Evolutionary conservation across 2,888 invertebrate species (phyloP).

Genomic region (Spodoptera littoralis): DNA sequence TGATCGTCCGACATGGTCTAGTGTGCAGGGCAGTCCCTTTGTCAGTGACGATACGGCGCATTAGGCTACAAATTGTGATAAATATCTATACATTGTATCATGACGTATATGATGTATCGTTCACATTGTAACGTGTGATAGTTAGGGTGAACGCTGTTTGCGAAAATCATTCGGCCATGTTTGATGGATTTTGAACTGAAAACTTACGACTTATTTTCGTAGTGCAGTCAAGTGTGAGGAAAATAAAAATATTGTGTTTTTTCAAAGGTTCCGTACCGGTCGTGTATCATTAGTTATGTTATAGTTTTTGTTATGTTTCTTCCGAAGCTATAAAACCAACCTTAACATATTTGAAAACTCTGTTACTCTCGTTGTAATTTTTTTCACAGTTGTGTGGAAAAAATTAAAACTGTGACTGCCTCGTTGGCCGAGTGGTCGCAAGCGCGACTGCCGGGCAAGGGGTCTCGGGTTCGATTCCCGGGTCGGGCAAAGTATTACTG

Average conservation of each 20-base stretch:
- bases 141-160: slow-evolving; percentile 54
- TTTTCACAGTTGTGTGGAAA: too few species aligned
- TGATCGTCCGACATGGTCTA: slow-evolving; percentile 61
- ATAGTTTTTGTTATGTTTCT: background rate
- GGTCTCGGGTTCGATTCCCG: too few species aligned
- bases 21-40: slow-evolving; percentile 66
- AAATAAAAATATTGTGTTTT: slow-evolving; percentile 25
- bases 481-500: too few species aligned
- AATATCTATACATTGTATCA: slow-evolving; percentile 63
- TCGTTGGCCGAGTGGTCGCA: too few species aligned
- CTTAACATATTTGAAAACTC: too few species aligned
- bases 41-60: slow-evolving; percentile 69
- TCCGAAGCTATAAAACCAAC: too few species aligned
- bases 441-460: too few species aligned
- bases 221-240: slow-evolving; percentile 15
- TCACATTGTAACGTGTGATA: slow-evolving; percentile 51
- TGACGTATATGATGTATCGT: slow-evolving; percentile 60
- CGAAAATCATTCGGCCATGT: slow-evolving; percentile 51
- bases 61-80: slow-evolving; percentile 77
- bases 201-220: slow-evolving; percentile 35
- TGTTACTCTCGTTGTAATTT: too few species aligned
- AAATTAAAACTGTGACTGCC: too few species aligned
- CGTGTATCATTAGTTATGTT: background rate
- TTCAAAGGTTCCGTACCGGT: slow-evolving; percentile 3
- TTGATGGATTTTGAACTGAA: slow-evolving; percentile 56